Conservation (phyloP, 1,140 invertebrate genomes). For the Potamilus streckersoni region DNA sequence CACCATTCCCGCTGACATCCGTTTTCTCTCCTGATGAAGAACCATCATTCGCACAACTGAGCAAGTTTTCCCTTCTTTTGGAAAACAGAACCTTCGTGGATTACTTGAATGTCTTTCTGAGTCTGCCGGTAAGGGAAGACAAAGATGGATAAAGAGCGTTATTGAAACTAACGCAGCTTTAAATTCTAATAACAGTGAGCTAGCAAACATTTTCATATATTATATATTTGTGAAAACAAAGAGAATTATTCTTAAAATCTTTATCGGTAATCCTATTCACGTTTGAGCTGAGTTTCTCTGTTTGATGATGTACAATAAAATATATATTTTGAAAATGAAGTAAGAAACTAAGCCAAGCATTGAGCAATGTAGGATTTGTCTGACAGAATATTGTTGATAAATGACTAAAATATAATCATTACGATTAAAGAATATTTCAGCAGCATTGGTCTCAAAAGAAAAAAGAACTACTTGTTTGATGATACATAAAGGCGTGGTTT, state of each 20-base stretch:
- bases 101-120: conserved; percentile 53
- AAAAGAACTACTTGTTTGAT: too few species aligned
- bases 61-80: conserved; percentile 33
- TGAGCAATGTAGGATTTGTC: too few species aligned
- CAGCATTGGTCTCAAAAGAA: too few species aligned
- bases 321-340: too few species aligned
- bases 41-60: neutral
- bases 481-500: too few species aligned
- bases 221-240: neutral
- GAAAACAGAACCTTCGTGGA: conserved; percentile 51
- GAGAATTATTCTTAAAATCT: neutral
- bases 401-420: too few species aligned
- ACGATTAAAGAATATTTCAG: too few species aligned
- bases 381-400: too few species aligned
- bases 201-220: neutral
- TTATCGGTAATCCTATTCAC: neutral
- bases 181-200: neutral
- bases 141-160: neutral
- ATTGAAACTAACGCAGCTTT: neutral
- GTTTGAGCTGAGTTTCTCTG: neutral
- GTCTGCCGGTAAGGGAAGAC: conserved; percentile 43
- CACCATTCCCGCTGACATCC: too few species aligned
- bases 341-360: too few species aligned
- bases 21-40: conserved; percentile 5
- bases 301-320: too few species aligned